Percentiles rank a stretch among this genome's conserved stretches.
These are phyloP conservation scores for Isotomurus palustris DNA, from an alignment of 2,888 invertebrate genomes.

Conservation along the genomic window DNA sequence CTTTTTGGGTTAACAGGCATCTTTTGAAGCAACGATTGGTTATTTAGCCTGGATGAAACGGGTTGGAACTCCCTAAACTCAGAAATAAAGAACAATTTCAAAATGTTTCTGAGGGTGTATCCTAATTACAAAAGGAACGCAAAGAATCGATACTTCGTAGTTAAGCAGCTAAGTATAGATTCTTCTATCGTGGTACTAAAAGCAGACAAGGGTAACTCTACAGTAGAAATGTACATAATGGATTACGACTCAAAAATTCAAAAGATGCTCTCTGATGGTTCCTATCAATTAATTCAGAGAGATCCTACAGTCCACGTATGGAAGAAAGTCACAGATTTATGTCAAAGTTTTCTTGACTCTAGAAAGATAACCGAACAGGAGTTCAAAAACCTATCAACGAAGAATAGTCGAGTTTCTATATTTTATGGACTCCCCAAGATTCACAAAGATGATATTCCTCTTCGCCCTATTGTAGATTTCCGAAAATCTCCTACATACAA, in stretches of 20 bases:
- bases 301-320: neutral
- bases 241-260: neutral
- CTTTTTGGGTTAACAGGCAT: too few species aligned
- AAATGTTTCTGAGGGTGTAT: too few species aligned
- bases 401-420: neutral
- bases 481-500: constrained; percentile 4
- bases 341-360: too few species aligned
- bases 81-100: neutral
- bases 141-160: too few species aligned
- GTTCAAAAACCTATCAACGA: neutral
- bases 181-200: neutral
- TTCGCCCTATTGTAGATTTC: constrained; percentile 6
- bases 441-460: neutral
- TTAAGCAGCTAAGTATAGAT: neutral
- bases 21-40: too few species aligned
- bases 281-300: neutral
- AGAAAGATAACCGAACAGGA: neutral
- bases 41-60: too few species aligned
- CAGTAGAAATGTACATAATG: neutral
- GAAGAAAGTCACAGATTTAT: neutral
- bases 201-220: constrained; percentile 6
- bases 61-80: too few species aligned
- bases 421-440: constrained; percentile 15
- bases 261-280: neutral
- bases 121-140: too few species aligned